Evolutionary conservation across 2,888 invertebrate species (phyloP).

Genomic region (Adela reaumurella): DNA sequence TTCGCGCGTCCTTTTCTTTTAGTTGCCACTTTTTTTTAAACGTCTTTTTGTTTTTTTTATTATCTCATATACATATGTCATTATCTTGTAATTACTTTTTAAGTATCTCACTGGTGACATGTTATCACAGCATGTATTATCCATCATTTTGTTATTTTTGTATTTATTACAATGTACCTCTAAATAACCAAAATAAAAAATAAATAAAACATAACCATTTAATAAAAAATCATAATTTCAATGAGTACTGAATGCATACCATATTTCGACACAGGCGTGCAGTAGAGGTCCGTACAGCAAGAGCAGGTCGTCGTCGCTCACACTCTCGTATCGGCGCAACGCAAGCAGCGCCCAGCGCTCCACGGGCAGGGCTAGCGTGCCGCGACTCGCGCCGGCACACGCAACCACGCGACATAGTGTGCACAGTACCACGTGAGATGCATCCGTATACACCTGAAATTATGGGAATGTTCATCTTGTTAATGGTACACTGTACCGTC

Average conservation of each 20-base stretch:
- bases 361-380: slow-evolving; percentile 55
- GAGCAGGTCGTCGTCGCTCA: slow-evolving; percentile 67
- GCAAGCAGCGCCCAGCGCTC: slow-evolving; percentile 68
- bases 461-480: too few species aligned
- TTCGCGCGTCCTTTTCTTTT: too few species aligned
- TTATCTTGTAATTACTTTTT: too few species aligned
- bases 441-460: slow-evolving; percentile 65
- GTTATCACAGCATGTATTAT: too few species aligned
- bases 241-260: slow-evolving; percentile 47
- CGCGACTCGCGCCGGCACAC: slow-evolving; percentile 44
- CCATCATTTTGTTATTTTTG: background rate
- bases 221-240: background rate
- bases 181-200: slow-evolving; percentile 2
- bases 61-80: too few species aligned
- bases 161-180: background rate
- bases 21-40: too few species aligned
- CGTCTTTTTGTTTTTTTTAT: too few species aligned
- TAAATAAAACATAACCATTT: too few species aligned
- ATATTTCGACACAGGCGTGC: slow-evolving; percentile 64
- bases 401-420: slow-evolving; percentile 68
- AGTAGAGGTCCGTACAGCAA: slow-evolving; percentile 66
- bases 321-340: slow-evolving; percentile 65
- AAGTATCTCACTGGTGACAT: too few species aligned
- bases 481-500: too few species aligned
- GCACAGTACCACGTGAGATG: slow-evolving; percentile 63